phyloP scores from a whole-genome alignment of 2,888 invertebrate species.

The Dioctria rufipes region DNA sequence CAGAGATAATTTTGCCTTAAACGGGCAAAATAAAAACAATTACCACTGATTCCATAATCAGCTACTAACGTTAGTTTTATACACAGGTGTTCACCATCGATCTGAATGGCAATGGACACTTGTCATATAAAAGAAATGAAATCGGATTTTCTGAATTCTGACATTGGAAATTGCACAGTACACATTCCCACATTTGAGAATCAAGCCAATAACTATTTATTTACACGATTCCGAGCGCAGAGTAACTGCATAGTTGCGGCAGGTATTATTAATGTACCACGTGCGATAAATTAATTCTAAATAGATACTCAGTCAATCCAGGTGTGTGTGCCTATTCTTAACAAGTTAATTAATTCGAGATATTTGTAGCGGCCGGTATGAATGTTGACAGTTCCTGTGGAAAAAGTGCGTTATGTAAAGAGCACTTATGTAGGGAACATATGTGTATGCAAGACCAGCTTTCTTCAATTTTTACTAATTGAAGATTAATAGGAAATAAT shows the following conservation, averaged over 20 bases:
- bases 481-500: no score
- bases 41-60: neutral
- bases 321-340: neutral
- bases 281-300: neutral
- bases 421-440: no score
- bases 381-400: no score
- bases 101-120: neutral
- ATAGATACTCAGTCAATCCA: neutral
- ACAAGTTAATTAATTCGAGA: neutral
- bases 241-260: neutral
- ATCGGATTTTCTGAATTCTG: slow-evolving; percentile 12
- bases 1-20: neutral
- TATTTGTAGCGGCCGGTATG: no score
- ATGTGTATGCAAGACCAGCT: no score
- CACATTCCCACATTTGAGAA: neutral
- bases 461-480: no score
- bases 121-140: slow-evolving; percentile 25
- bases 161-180: neutral
- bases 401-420: no score
- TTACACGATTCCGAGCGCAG: neutral
- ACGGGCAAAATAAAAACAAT: neutral
- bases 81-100: slow-evolving; percentile 2
- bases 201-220: neutral
- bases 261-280: neutral
- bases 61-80: neutral